A percentile compares a stretch with the other conserved stretches of the same genome.
Conservation (phyloP, 2,888 invertebrate genomes). For the Ariolimax columbianus region DNA sequence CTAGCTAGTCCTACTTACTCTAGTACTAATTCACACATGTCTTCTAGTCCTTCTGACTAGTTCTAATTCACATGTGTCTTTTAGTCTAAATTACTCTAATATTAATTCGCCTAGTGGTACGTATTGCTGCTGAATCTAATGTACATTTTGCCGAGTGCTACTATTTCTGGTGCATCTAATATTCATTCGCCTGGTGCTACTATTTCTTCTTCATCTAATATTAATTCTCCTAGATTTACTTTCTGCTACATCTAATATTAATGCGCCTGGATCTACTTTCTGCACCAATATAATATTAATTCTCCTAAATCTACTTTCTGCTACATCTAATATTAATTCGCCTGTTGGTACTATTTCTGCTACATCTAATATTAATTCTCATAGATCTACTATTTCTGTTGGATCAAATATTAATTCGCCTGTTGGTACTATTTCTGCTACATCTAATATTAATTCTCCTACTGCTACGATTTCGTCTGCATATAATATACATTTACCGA, state of each 20-base stretch:
- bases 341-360: not conserved
- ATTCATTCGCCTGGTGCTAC: not conserved
- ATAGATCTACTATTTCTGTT: too few relatives aligned
- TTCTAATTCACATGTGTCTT: too few relatives aligned
- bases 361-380: too few relatives aligned
- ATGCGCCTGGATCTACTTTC: too few relatives aligned
- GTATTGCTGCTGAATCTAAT: not conserved
- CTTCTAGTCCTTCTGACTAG: not conserved
- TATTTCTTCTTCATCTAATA: not conserved
- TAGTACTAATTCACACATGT: not conserved
- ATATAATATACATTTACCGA: not conserved
- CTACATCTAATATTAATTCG: not conserved
- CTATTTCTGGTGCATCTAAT: not conserved
- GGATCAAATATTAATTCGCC: not conserved
- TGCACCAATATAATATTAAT: too few relatives aligned
- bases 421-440: not conserved
- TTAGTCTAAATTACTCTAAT: not conserved
- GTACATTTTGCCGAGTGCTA: not conserved
- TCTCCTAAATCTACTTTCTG: too few relatives aligned
- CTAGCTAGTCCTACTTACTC: not conserved
- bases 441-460: too few relatives aligned
- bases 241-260: too few relatives aligned
- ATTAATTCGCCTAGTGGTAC: not conserved
- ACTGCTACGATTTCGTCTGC: not conserved
- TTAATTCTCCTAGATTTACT: not conserved